Conservation (phyloP, 1,140 invertebrate species). For the Drosophila jambulina region DNA sequence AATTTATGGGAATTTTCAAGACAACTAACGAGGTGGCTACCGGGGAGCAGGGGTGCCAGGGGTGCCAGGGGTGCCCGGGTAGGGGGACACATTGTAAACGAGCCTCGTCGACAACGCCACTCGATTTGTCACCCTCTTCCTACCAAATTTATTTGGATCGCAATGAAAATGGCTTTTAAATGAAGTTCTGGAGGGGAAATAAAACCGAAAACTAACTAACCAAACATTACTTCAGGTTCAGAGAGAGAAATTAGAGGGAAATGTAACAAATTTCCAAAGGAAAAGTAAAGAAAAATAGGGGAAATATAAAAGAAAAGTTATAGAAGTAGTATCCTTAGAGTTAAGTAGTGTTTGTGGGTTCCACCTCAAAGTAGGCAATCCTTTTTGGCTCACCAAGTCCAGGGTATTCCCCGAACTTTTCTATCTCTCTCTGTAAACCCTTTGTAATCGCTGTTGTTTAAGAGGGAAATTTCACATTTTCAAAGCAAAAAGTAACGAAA, state of each 20-base stretch:
- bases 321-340: not conserved
- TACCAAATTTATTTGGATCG: conserved; percentile 40
- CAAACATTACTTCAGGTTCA: conserved; percentile 32
- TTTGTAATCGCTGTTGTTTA: no score
- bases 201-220: conserved; percentile 33
- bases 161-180: conserved; percentile 79
- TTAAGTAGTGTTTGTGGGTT: not conserved
- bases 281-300: not conserved
- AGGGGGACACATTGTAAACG: conserved; percentile 48
- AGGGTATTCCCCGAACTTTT: not conserved
- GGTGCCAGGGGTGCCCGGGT: not conserved
- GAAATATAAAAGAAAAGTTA: not conserved
- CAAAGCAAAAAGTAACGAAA: not conserved
- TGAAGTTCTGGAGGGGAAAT: conserved; percentile 53
- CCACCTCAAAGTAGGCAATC: not conserved
- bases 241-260: not conserved
- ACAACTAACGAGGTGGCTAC: conserved; percentile 33
- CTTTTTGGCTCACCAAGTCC: no score
- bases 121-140: conserved; percentile 25
- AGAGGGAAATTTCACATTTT: not conserved
- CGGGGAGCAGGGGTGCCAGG: not conserved
- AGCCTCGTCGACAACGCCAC: conserved; percentile 17
- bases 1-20: conserved; percentile 78
- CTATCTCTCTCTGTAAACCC: not conserved
- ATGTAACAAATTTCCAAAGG: not conserved